Evolutionary conservation across 2,888 invertebrate species (phyloP), one percentile per base, ranked within the genome.

Genomic region (Norana najaformis): DNA sequence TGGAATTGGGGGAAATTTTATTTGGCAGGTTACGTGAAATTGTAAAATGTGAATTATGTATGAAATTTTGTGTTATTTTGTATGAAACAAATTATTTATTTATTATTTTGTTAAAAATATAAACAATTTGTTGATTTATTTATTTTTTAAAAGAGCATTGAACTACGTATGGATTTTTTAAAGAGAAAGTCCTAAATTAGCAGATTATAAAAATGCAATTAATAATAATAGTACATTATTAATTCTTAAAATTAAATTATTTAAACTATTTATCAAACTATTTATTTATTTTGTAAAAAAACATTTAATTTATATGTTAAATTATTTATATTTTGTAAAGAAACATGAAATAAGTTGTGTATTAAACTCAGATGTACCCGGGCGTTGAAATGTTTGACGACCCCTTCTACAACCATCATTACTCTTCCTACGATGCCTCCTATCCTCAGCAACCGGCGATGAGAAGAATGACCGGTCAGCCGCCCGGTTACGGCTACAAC

Each of bases 301-400:
- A 69, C 53, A 69, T 69, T 69, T n/a, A 47, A n/a, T n/a, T 69
- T n/a, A 8, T 16, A n/a, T n/a, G 11, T 69, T 69, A 69, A 69
- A 69, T 69, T 69, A 69, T 11, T 30, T 69, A n/a, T 69, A 8
- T 6, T n/a, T n/a, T 69, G 69, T 69, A 47, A 23, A 16, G 23
- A 69, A 8, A n/a, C n/a, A n/a, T n/a, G n/a, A 69, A 47, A 18
- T 6, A 47, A 23, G 47, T 47, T 11, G 6, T 47, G 47, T 47
- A 47, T 47, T 47, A 23, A 5, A 23, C 1, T 30, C 39, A 88
- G 88, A 88, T 88, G 88, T 39, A 47, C 30, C 41, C 88, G 2
- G 88, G 88, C 35, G 47, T 30, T n/a, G 88, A 88, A 20, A 69
- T 89, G 89, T 89, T 53, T 37, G 89, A 89, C 36, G 47, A n/a